Evolutionary conservation across 2,888 invertebrate genomes (phyloP).

Genomic region (Cryptophagus acutangulus): DNA sequence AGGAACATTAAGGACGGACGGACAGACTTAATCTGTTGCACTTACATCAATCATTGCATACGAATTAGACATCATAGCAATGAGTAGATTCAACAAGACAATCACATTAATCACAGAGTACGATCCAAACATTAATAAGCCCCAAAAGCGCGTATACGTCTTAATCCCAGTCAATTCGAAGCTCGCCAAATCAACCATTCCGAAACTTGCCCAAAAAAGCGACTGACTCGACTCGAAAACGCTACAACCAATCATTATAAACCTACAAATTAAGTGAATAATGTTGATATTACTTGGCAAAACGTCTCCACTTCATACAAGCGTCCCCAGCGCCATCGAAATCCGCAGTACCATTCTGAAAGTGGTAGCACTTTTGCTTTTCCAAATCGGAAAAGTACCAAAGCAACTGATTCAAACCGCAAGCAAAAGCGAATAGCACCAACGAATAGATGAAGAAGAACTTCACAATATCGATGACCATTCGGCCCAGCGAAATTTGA

Average conservation of each 20-base stretch:
- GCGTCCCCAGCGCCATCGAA: conserved; percentile 80
- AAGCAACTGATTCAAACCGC: conserved; percentile 88
- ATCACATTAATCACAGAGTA: conserved; percentile 97
- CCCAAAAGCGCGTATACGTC: conserved; percentile 94
- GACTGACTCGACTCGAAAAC: conserved; percentile 97
- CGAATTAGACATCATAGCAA: conserved; percentile 99
- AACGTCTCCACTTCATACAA: conserved; percentile 81
- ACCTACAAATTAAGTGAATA: not conserved
- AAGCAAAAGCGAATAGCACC: conserved; percentile 92
- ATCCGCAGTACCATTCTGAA: conserved; percentile 68
- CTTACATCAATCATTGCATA: conserved; percentile 76
- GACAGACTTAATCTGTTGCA: not conserved
- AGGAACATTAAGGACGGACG: not conserved
- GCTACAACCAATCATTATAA: conserved; percentile 52
- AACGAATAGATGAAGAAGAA: conserved; percentile 93
- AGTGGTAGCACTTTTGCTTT: conserved; percentile 78
- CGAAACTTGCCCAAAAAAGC: conserved; percentile 97
- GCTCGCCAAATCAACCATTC: conserved; percentile 88
- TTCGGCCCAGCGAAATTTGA: conserved; percentile 89
- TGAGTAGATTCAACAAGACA: conserved; percentile 93
- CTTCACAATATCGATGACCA: conserved; percentile 92
- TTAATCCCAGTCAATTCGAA: conserved; percentile 94
- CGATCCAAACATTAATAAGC: conserved; percentile 93
- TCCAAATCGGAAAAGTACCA: conserved; percentile 92
- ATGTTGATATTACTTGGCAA: conserved; percentile 66